Evolutionary conservation across 2,888 invertebrate genomes (phyloP), one percentile per base, ranked within the genome.

Genomic region (Phortica okadai): DNA sequence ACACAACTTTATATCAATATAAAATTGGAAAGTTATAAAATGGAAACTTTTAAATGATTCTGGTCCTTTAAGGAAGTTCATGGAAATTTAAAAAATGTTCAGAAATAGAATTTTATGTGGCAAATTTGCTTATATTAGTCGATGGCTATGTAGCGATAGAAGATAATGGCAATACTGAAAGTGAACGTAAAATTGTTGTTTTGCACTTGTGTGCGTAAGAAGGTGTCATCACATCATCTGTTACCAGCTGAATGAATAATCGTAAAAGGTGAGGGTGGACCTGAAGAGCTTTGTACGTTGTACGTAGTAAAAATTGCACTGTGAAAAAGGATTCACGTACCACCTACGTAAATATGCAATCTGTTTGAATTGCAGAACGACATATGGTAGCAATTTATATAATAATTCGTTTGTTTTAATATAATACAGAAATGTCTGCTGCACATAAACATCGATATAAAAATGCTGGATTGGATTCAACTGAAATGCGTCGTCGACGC

Each of bases 371-470:
- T 21, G 21, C 21, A 21, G 21, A 21, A 21, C 21, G 21, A 21
- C 21, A 21, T 21, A 21, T 21, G 21, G 21, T 21, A 21, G 21
- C 21, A 21, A 21, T 67, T 44, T 67, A 41, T 11, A 6, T 59
- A 2, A 64, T 7, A 33, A 33, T 33, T 64, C 1, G 1, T 21
- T 64, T 64, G 21, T 64, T 33, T 64, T 59, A 11, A 59, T 66
- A 66, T 7, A 66, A 66, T 16, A 66, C 8, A 82, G 78, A 79
- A 45, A 97, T 97, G 97, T 96, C 96, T 88, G 94, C 95, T 82
- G 95, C 94, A 83, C 97, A 97, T 91, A 97, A 96, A 91, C 95
- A 96, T 92, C 95, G 97, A 86, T 99, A 98, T 91, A 98, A 99
- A 94, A 98, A 98, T 93, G 95, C 95, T 81, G 97, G 97, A 1